These are phyloP conservation scores for Ornithoptera alexandrae DNA, from an alignment of 2,888 invertebrate genomes.

Conservation along the genomic window DNA sequence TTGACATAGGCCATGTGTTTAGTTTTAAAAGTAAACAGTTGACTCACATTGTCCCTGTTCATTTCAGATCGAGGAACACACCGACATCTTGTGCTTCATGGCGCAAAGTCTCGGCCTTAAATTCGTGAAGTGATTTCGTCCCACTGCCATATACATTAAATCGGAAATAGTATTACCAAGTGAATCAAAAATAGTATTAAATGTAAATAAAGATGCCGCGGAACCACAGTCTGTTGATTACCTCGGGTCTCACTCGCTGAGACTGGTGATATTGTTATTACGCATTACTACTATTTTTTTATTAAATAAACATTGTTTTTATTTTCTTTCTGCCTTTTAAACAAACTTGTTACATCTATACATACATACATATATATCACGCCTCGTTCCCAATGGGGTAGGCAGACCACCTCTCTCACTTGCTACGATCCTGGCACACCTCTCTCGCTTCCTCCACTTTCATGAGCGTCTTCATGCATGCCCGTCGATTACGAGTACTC, in stretches of 20 bases:
- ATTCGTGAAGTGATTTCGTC: conserved; percentile 64
- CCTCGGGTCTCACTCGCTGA: conserved; percentile 58
- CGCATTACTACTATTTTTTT: conserved; percentile 73
- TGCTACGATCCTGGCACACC: no score
- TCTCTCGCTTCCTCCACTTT: no score
- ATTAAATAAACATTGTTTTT: conserved; percentile 73
- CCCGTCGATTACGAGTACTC: no score
- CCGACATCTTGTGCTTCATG: conserved; percentile 93
- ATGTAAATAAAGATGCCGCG: conserved; percentile 61
- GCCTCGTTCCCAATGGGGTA: no score
- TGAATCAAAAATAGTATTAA: conserved; percentile 60
- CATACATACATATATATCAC: no score
- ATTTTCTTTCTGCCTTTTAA: conserved; percentile 41
- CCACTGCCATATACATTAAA: conserved; percentile 33
- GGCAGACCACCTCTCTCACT: no score
- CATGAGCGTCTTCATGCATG: no score
- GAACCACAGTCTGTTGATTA: conserved; percentile 63
- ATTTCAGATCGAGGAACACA: conserved; percentile 93
- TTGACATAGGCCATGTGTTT: no score
- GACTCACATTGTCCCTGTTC: conserved; percentile 37
- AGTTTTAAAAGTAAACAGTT: no score
- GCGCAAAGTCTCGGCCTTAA: conserved; percentile 85
- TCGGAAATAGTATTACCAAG: conserved; percentile 33
- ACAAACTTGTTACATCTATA: no score
- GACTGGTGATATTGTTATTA: conserved; percentile 78